Evolutionary conservation across 30 jellyfish, hydroid and myxozoan species (phyloP).

Genomic region (Pelagia noctiluca): DNA sequence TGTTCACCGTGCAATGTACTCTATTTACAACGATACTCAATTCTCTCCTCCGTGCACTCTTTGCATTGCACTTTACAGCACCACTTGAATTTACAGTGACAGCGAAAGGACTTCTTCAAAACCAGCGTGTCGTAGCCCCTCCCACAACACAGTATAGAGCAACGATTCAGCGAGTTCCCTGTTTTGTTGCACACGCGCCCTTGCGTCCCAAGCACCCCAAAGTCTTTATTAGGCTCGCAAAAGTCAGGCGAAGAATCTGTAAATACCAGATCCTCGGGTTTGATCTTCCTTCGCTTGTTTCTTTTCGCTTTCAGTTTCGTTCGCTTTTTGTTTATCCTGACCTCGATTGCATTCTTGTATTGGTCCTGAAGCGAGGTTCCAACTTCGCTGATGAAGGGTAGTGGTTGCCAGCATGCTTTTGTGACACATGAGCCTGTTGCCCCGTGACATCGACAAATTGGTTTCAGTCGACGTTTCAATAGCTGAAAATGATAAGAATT

Average conservation of each 20-base stretch:
- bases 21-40: conserved; percentile 72
- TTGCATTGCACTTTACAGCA: conserved; percentile 77
- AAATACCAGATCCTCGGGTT: conserved; percentile 63
- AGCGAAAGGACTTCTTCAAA: conserved; percentile 51
- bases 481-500: too few relatives aligned
- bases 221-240: conserved; percentile 78
- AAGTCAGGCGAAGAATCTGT: conserved; percentile 85
- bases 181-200: conserved; percentile 77
- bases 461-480: conserved; percentile 33
- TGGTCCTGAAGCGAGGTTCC: conserved; percentile 58
- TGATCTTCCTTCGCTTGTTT: conserved; percentile 37
- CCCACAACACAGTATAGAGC: conserved; percentile 79
- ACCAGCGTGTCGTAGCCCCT: conserved; percentile 83
- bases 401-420: conserved; percentile 86
- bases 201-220: conserved; percentile 80
- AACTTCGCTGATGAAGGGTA: conserved; percentile 58
- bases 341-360: conserved; percentile 73
- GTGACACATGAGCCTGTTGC: conserved; percentile 85
- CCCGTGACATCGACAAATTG: conserved; percentile 77
- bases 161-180: conserved; percentile 58
- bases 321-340: conserved; percentile 64
- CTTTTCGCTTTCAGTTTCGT: conserved; percentile 65
- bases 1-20: too few relatives aligned
- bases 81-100: conserved; percentile 80
- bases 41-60: conserved; percentile 59